Base-by-base conservation (phyloP, 1,140 invertebrate genomes). In the Meloidogyne exigua region DNA sequence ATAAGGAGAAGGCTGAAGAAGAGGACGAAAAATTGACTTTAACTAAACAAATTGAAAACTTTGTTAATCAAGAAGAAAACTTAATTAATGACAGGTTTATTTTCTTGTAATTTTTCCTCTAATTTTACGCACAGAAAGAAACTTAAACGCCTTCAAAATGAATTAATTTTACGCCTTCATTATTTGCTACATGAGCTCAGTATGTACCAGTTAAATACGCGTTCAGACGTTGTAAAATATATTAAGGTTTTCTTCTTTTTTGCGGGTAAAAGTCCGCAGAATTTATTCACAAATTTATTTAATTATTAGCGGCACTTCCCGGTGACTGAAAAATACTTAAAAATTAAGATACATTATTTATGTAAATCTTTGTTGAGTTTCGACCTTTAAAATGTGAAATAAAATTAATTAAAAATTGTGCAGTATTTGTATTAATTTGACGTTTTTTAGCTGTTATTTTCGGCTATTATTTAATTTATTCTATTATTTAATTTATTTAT, bases 161-260 rank as follows among this genome's bases (percentile, higher is more conserved):
- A 82, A 73, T 44, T 83, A 44, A 68, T 82, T 57, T 83, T 76
- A 67, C 80, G 80, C 9, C 76, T 81, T 28, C 64, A 81, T 39
- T 82, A 67, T 68, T 36, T 83, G 49, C 23, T 82, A 7, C 39
- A 78, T 67, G 72, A 79, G 15, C 63, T 80, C 10, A 39, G 36
- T 39, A 9, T 39, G 36, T 39, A 39, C 10, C 15, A 70, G 73
- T 36, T 13, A 28, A 21, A 71, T 80, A 18, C 81, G 62, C 76
- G 76, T 80, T 28, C 32, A 25, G 18, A 39, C 36, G 10, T 39
- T 39, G 10, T 39, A 0, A 39, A 39, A 39, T 39, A 39, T 67
- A 15, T 65, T 25, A 64, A 81, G 32, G 62, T 76, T 15, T 44
- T 66, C 25, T 57, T 68, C n/a, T 66, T 65, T 21, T 66, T 36